Conservation (phyloP, 2,888 invertebrate species). For the Apeira syringaria region DNA sequence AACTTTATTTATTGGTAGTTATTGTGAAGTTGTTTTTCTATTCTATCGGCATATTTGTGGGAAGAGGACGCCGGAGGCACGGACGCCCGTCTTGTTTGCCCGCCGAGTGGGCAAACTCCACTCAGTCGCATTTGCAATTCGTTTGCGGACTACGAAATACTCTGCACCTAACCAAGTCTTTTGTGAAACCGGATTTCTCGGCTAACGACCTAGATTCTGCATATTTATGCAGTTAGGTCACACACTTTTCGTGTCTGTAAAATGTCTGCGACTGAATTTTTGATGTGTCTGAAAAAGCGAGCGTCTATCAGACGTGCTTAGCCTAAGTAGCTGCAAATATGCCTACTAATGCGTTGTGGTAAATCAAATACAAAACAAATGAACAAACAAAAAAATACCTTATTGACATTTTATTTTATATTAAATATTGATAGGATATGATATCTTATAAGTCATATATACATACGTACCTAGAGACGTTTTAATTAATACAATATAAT, state of each 20-base stretch:
- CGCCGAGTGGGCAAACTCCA: slow-evolving; percentile 62
- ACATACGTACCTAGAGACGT: no score
- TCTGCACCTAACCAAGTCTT: slow-evolving; percentile 64
- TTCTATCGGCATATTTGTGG: background rate
- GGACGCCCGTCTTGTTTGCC: slow-evolving; percentile 54
- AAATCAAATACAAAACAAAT: no score
- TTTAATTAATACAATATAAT: no score
- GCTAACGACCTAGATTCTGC: slow-evolving; percentile 69
- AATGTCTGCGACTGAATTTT: slow-evolving; percentile 35
- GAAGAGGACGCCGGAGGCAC: slow-evolving; percentile 8
- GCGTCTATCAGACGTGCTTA: slow-evolving; percentile 1
- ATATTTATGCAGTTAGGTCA: slow-evolving; percentile 66
- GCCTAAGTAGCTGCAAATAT: no score
- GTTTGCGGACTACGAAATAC: slow-evolving; percentile 68
- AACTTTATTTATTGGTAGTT: no score
- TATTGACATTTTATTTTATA: no score
- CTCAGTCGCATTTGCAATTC: slow-evolving; percentile 65
- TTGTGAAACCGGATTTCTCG: slow-evolving; percentile 70
- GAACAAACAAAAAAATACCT: no score
- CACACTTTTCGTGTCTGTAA: slow-evolving; percentile 51
- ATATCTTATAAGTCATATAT: no score
- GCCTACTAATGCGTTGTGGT: no score
- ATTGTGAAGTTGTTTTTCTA: background rate
- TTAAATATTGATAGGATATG: no score
- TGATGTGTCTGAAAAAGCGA: slow-evolving; percentile 15